Percentiles rank a stretch among this genome's conserved stretches.
These are phyloP conservation scores for Ptyas mucosa DNA, from an alignment of 2,113 vertebrate genomes.

Conservation along the genomic window DNA sequence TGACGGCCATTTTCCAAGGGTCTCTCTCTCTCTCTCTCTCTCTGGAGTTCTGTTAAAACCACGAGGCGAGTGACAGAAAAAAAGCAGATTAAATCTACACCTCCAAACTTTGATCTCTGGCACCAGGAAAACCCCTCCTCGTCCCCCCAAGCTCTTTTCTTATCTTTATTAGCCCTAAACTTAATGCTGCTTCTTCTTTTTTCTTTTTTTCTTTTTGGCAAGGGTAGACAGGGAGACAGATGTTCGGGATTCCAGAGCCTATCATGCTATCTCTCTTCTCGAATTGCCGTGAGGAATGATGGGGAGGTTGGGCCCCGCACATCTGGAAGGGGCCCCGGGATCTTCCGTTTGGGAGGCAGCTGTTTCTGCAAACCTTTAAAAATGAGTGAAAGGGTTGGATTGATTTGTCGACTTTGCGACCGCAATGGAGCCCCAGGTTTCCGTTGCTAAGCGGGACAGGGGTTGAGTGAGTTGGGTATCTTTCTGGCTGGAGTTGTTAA, in stretches of 20 bases:
- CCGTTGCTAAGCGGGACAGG: too few relatives aligned
- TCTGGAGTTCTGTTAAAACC: too few relatives aligned
- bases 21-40: too few relatives aligned
- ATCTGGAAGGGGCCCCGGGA: not conserved
- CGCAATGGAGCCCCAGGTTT: too few relatives aligned
- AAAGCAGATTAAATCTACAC: not conserved
- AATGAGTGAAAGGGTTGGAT: too few relatives aligned
- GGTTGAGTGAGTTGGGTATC: too few relatives aligned
- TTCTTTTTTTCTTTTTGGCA: not conserved
- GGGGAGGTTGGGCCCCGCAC: not conserved
- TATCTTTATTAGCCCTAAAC: not conserved
- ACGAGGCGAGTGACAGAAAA: too few relatives aligned
- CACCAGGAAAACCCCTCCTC: not conserved
- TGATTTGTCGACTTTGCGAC: too few relatives aligned
- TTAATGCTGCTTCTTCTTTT: not conserved
- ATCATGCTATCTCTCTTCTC: not conserved
- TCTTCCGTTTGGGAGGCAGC: accelerated
- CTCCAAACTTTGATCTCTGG: not conserved
- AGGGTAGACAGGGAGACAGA: not conserved
- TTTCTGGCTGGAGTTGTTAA: too few relatives aligned
- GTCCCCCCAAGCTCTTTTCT: not conserved
- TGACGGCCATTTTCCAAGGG: not conserved
- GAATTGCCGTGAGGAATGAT: not conserved
- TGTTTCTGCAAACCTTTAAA: not conserved
- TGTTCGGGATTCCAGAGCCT: not conserved